These are phyloP conservation scores for Sesia bembeciformis DNA, from an alignment of 2,888 invertebrate genomes.

Conservation along the genomic window DNA sequence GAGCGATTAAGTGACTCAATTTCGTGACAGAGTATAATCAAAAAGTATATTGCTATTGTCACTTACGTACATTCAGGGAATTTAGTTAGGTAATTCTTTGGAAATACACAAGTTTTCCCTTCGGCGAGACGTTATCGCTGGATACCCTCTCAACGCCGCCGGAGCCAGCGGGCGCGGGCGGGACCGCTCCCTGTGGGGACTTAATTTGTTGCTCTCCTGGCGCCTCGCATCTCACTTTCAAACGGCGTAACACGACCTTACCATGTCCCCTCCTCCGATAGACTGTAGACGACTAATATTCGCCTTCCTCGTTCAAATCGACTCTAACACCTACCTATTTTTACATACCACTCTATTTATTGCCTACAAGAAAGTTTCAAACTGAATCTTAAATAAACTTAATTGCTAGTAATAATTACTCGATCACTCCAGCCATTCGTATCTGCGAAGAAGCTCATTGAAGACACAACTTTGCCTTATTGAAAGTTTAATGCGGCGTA, in stretches of 20 bases:
- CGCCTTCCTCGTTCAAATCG: too few relatives aligned
- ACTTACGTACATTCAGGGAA: slow-evolving; percentile 51
- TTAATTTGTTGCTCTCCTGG: slow-evolving; percentile 75
- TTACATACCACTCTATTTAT: too few relatives aligned
- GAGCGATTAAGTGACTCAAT: too few relatives aligned
- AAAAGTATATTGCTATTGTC: too few relatives aligned
- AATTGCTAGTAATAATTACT: too few relatives aligned
- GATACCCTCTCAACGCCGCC: slow-evolving; percentile 50
- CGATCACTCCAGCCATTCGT: too few relatives aligned
- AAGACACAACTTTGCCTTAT: slow-evolving; percentile 27
- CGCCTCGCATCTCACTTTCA: slow-evolving; percentile 72
- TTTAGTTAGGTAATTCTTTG: slow-evolving; percentile 63
- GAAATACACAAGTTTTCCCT: slow-evolving; percentile 69
- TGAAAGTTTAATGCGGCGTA: slow-evolving; percentile 50
- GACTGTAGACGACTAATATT: neutral
- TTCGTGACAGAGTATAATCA: too few relatives aligned
- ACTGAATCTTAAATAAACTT: too few relatives aligned
- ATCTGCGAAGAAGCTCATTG: too few relatives aligned
- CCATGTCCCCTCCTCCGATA: slow-evolving; percentile 48
- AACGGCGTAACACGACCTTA: slow-evolving; percentile 71
- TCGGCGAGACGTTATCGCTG: slow-evolving; percentile 64
- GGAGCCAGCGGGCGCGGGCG: slow-evolving; percentile 28
- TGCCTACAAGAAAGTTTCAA: too few relatives aligned
- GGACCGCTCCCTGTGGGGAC: slow-evolving; percentile 58
- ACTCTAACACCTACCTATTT: too few relatives aligned